Percentiles rank a stretch among this genome's conserved stretches.
phyloP scores from a whole-genome alignment of 1,140 invertebrate species.

The Frieseomelitta varia region DNA sequence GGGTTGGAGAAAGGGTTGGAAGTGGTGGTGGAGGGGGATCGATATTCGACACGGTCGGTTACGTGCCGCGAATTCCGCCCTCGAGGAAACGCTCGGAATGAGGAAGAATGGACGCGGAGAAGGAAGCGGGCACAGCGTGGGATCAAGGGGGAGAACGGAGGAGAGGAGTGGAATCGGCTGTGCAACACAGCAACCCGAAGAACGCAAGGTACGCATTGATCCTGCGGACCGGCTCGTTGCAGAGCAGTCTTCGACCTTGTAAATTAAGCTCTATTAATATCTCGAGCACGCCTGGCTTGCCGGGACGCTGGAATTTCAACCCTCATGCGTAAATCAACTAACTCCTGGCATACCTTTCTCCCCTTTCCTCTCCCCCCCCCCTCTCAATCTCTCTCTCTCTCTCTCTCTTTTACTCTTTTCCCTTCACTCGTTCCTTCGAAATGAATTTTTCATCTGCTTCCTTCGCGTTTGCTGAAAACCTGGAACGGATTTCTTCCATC shows the following conservation, averaged over 20 bases:
- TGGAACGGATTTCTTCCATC: not conserved
- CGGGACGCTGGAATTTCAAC: not conserved
- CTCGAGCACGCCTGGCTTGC: constrained; percentile 5
- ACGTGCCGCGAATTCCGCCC: not conserved
- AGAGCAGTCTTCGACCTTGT: not conserved
- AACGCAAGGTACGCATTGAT: constrained; percentile 40
- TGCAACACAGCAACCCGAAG: not conserved
- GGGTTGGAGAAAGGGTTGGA: not conserved
- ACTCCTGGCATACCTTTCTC: not conserved
- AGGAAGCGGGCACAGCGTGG: too few relatives aligned
- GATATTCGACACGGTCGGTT: not conserved
- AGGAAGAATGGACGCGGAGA: not conserved
- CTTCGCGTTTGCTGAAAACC: not conserved
- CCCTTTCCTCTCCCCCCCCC: too few relatives aligned
- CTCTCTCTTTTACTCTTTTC: not conserved
- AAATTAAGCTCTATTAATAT: constrained; percentile 40
- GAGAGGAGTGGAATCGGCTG: not conserved
- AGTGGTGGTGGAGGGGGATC: not conserved
- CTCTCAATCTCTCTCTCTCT: too few relatives aligned
- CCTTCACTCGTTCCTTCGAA: not conserved
- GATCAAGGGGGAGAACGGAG: not conserved
- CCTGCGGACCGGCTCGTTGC: constrained; percentile 19
- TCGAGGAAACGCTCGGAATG: not conserved
- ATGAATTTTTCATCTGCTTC: not conserved
- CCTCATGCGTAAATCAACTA: not conserved